phyloP scores from a whole-genome alignment of 1,140 invertebrate species.

The Formica exsecta region DNA sequence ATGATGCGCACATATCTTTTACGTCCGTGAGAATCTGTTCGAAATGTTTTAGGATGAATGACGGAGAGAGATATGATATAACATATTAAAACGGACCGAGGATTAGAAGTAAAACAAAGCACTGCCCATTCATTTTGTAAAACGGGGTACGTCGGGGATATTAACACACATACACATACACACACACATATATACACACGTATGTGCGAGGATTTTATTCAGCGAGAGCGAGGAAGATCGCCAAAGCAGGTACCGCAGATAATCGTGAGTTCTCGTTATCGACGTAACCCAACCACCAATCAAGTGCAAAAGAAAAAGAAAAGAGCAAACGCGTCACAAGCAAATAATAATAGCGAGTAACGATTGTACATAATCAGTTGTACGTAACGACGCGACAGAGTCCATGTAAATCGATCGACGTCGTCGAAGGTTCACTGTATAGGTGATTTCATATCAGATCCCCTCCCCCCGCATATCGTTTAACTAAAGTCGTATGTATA shows the following conservation, averaged over 20 bases:
- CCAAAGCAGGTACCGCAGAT: conserved; percentile 14
- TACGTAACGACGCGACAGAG: conserved; percentile 69
- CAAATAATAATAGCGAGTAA: conserved; percentile 62
- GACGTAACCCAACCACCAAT: conserved; percentile 30
- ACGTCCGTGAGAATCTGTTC: conserved; percentile 58
- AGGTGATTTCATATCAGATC: conserved; percentile 82
- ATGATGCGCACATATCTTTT: conserved; percentile 33
- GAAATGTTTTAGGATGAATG: conserved; percentile 7
- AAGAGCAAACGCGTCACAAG: conserved; percentile 20
- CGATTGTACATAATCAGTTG: conserved; percentile 76
- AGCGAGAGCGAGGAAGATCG: conserved; percentile 7
- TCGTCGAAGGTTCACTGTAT: conserved; percentile 77
- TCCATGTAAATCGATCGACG: conserved; percentile 79
- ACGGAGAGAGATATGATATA: background rate
- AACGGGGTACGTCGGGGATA: conserved; percentile 4
- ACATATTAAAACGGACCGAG: conserved; percentile 21
- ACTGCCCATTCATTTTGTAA: conserved; percentile 55
- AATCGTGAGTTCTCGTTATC: conserved; percentile 15
- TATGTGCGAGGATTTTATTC: conserved; percentile 11
- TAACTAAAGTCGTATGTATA: conserved; percentile 83
- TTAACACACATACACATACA: background rate
- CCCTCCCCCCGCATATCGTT: conserved; percentile 76
- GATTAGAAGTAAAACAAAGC: conserved; percentile 33
- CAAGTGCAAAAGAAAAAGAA: conserved; percentile 1
- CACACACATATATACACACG: background rate